These are phyloP conservation scores for Henricia sp. DNA, from an alignment of 53 echinoderm and acorn worm genomes.

Conservation along the genomic window DNA sequence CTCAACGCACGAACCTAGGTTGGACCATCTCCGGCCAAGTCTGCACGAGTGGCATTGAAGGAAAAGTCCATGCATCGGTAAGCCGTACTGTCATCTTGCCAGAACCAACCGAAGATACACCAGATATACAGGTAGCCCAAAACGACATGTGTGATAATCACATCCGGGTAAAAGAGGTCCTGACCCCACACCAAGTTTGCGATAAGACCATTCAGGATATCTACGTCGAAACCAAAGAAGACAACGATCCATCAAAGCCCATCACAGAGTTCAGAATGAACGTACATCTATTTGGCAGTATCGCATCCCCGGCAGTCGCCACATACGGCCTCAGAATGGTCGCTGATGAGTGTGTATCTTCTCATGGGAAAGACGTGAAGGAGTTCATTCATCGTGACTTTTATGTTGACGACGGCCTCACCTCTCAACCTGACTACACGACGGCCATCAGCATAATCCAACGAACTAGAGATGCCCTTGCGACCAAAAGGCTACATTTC, in stretches of 20 bases:
- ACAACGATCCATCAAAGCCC: constrained; percentile 44
- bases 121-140: too few relatives aligned
- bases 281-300: constrained; percentile 20
- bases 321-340: constrained; percentile 65
- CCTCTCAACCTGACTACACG: background rate
- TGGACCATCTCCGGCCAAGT: constrained; percentile 66
- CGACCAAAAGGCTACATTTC: constrained; percentile 49
- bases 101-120: background rate
- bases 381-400: constrained; percentile 51
- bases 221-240: background rate
- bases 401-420: constrained; percentile 73
- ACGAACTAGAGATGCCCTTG: constrained; percentile 16
- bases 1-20: constrained; percentile 64
- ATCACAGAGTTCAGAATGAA: constrained; percentile 62
- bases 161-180: constrained; percentile 37
- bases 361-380: background rate
- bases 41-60: constrained; percentile 26
- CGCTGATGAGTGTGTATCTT: constrained; percentile 32
- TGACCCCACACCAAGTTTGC: background rate
- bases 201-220: background rate
- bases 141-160: constrained; percentile 41
- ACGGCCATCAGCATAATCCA: constrained; percentile 1
- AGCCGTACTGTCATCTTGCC: constrained; percentile 37
- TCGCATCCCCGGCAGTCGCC: constrained; percentile 72
- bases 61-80: constrained; percentile 17